Percentiles rank a stretch among this genome's conserved stretches.
phyloP scores from a whole-genome alignment of 2,888 invertebrate species.

The Fragum sueziense region DNA sequence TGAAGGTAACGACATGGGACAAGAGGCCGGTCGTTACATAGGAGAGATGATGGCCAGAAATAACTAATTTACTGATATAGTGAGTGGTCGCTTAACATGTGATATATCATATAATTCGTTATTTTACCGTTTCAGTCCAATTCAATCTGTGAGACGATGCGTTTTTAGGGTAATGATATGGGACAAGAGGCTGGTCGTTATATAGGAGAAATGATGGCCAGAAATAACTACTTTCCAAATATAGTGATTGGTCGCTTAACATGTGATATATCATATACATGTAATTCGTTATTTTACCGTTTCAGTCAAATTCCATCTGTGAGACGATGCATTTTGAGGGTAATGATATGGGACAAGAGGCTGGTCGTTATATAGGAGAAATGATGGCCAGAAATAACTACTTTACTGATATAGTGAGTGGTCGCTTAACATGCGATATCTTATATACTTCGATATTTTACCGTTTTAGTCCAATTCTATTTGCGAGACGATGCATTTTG shows the following conservation, averaged over 20 bases:
- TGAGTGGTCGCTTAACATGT: too few relatives aligned
- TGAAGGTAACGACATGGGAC: slow-evolving; percentile 62
- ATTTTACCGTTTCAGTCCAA: too few relatives aligned
- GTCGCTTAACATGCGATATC: too few relatives aligned
- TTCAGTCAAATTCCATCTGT: slow-evolving; percentile 52
- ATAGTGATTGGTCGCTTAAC: slow-evolving; percentile 64
- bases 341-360: slow-evolving; percentile 59
- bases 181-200: slow-evolving; percentile 56
- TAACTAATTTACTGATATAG: slow-evolving; percentile 63
- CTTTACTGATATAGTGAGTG: slow-evolving; percentile 66
- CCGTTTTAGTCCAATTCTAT: slow-evolving; percentile 51
- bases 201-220: slow-evolving; percentile 59
- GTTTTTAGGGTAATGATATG: slow-evolving; percentile 63
- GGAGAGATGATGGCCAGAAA: slow-evolving; percentile 62
- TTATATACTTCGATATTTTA: too few relatives aligned
- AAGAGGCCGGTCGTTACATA: slow-evolving; percentile 54
- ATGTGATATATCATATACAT: too few relatives aligned
- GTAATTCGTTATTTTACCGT: too few relatives aligned
- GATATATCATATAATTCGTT: too few relatives aligned
- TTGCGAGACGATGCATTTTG: slow-evolving; percentile 60
- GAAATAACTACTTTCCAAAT: slow-evolving; percentile 63
- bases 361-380: slow-evolving; percentile 60
- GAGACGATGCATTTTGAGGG: slow-evolving; percentile 62
- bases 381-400: slow-evolving; percentile 60
- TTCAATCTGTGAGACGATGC: slow-evolving; percentile 55